Evolutionary conservation across 2,113 vertebrate species (phyloP), one percentile per base, ranked within the genome.

Genomic region (Regulus satrapa): DNA sequence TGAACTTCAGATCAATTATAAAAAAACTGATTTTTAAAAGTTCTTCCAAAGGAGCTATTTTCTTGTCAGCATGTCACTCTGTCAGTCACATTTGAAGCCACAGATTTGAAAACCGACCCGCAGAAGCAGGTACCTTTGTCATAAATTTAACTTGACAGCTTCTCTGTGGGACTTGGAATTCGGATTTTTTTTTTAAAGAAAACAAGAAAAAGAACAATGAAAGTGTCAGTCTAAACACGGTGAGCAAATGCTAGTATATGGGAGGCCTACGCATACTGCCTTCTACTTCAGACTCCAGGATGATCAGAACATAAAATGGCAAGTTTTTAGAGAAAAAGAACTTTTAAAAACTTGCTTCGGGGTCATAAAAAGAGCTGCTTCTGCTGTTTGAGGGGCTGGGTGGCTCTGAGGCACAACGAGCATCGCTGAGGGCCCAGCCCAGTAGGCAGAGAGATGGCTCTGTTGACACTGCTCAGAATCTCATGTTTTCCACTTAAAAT

Each of bases 121-220:
- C 80, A 74, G 76, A 89, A 81, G 25, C 56, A 91, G 45, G 52
- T 77, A 23, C 40, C 49, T 95, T 80, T 89, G 36, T 81, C 56
- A 84, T 66, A 43, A 89, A 94, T 94, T 95, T 40, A 89, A 80
- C 31, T 21, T 91, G 80, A 96, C 89, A 80, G 63, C 28, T 91
- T 93, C 86, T 91, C 78, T 58, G 34, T 23, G 41, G 63, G 10
- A 63, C 54, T 96, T 93, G 83, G 55, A 76, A 86, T 84, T 94
- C 67, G 18, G 77, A 55, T 77, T 52, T 85, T 18, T 79, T 51
- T 81, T 23, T 76, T 43, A 12, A 14, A 6, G 28, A 32, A 80
- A 77, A 26, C 63, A 81, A 24, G n/a, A 14, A 5, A 9, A 38
- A 34, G 6, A 82, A 38, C 34, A 82, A 88, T 46, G 51, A 17